Conservation (phyloP, 2,113 vertebrate species). For the Nanger granti region DNA sequence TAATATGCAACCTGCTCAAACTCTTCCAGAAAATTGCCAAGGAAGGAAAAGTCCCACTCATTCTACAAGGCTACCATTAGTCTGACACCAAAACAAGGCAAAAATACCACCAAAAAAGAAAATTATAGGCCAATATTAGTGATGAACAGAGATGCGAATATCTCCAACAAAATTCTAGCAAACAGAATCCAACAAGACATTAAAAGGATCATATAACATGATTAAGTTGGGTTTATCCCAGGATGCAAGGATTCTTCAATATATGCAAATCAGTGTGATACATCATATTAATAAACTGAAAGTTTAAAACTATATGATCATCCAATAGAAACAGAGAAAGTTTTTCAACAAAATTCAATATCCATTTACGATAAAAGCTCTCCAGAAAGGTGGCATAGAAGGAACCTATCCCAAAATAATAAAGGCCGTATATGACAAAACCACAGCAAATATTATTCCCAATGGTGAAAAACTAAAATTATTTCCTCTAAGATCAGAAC, state of each 20-base stretch:
- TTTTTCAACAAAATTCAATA: background rate
- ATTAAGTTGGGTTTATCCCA: background rate
- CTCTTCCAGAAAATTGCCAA: background rate
- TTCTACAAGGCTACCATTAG: background rate
- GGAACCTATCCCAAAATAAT: background rate
- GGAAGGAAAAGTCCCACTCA: background rate
- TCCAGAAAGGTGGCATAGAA: background rate
- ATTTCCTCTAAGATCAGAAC: background rate
- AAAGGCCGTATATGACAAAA: background rate
- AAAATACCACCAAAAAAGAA: background rate
- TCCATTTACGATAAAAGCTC: background rate
- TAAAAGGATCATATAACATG: background rate
- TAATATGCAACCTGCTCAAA: background rate
- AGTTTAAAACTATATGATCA: background rate
- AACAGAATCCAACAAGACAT: background rate
- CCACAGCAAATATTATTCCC: background rate
- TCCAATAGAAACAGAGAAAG: background rate
- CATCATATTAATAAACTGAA: background rate
- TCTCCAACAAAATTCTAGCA: background rate
- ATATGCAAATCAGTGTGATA: background rate
- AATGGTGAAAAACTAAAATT: background rate
- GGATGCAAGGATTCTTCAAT: background rate
- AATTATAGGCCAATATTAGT: background rate
- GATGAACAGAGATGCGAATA: background rate
- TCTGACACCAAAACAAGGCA: background rate